Base-by-base conservation (phyloP, 2,797 vertebrate species). In the Halcyon smyrnensis region DNA sequence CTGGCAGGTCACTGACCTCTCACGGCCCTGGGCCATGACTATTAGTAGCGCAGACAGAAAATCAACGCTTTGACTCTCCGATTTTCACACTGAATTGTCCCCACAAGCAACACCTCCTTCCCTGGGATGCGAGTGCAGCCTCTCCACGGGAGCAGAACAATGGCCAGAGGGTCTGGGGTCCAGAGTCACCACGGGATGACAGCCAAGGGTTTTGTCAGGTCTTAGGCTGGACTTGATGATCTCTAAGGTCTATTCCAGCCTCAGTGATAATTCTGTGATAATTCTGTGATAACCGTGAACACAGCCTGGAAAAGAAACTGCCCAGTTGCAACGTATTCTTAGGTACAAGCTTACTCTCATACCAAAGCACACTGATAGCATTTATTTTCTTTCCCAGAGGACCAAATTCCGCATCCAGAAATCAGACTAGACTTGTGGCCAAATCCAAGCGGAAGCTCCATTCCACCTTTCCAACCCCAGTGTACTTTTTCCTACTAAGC, bases 141-240 rank as follows among this genome's bases (percentile, higher is more conserved):
- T 14, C 50, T 13, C 30, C 1, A 1, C 30, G 2, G 34, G 15
- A 68, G 48, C n/a, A 0, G 34, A 45, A 25, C 1, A 2, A 30
- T 0, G 9, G 50, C 48, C 36, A 19, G 62, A 1, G 0, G 8
- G 9, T 51, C 36, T 11, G 36, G 13, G 19, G 36, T 62, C 36
- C 3, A 0, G 19, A 37, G 43, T 16, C 43, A 45, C 41, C n/a
- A 32, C 10, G 0, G 43, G 36, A 51, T 1, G 4, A 25, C 5
- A 5, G 32, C 46, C 8, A 8, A 37, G 2, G 20, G n/a, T n/a
- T n/a, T n/a, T n/a, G n/a, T n/a, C n/a, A n/a, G n/a, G n/a, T n/a
- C n/a, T n/a, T n/a, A n/a, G n/a, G n/a, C n/a, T n/a, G n/a, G n/a
- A n/a, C n/a, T n/a, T n/a, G n/a, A n/a, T n/a, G n/a, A n/a, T n/a